phyloP scores from a whole-genome alignment of 1,140 invertebrate species.

The Zeugodacus cucurbitae region DNA sequence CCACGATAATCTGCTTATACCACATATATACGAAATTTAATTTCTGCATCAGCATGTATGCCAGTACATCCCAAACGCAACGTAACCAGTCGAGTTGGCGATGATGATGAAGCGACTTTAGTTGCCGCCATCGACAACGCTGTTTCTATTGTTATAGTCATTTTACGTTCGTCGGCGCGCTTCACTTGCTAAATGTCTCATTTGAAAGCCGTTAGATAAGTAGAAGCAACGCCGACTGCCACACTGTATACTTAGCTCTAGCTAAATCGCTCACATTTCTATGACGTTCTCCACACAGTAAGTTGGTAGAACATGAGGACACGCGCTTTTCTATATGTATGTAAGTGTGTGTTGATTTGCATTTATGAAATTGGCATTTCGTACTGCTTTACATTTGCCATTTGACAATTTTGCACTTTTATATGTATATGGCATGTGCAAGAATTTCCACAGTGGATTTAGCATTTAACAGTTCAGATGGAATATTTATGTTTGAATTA shows the following conservation, averaged over 20 bases:
- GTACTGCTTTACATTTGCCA: background rate
- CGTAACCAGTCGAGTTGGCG: background rate
- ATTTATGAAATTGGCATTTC: slow-evolving; percentile 1
- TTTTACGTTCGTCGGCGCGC: slow-evolving; percentile 1
- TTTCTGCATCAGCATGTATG: background rate
- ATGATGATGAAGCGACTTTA: background rate
- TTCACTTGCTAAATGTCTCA: slow-evolving; percentile 9
- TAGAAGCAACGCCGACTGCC: background rate
- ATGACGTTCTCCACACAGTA: background rate
- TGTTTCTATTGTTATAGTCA: background rate
- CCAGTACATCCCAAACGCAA: background rate
- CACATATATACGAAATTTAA: too few species aligned
- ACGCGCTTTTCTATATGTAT: background rate
- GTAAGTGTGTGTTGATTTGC: background rate
- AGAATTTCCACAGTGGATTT: background rate
- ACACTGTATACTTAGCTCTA: background rate
- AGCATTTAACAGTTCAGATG: background rate
- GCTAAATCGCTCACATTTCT: background rate
- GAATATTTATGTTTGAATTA: background rate
- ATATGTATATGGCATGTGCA: background rate
- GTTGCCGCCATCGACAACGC: background rate
- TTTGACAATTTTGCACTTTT: background rate
- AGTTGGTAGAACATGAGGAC: background rate
- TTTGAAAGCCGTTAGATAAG: background rate
- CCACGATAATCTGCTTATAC: too few species aligned